Percentiles rank a stretch among this genome's conserved stretches.
These are phyloP conservation scores for Pantherophis guttatus DNA, from an alignment of 2,113 vertebrate genomes.

Conservation along the genomic window DNA sequence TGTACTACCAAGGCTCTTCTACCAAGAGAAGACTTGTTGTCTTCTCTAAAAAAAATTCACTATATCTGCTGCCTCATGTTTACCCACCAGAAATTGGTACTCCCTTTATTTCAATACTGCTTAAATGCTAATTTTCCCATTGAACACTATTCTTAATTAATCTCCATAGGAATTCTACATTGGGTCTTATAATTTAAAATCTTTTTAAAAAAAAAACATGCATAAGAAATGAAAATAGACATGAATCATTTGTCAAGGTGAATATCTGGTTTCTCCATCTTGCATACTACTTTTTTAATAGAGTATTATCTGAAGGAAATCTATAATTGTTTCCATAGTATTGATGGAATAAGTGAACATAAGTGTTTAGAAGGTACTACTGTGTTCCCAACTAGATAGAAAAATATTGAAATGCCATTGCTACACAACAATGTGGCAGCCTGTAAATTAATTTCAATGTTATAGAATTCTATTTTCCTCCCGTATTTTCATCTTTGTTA, in stretches of 20 bases:
- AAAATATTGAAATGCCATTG: not conserved
- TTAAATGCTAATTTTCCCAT: not conserved
- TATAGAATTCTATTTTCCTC: not conserved
- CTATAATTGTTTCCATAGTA: not conserved
- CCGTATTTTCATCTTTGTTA: not conserved
- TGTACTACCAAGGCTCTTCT: no score
- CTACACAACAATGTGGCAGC: not conserved
- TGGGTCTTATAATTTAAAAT: not conserved
- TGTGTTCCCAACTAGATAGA: not conserved
- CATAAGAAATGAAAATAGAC: not conserved
- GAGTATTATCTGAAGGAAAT: not conserved
- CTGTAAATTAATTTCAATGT: not conserved
- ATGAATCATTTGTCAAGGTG: not conserved
- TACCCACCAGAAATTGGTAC: not conserved
- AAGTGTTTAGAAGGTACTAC: not conserved
- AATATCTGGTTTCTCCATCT: not conserved
- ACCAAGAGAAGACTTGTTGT: not conserved
- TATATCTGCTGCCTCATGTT: not conserved
- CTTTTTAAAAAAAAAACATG: not conserved
- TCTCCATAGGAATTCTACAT: not conserved
- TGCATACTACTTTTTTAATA: not conserved
- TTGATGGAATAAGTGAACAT: not conserved
- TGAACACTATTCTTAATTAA: not conserved
- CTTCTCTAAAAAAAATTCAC: not conserved
- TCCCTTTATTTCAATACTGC: not conserved